Conservation (phyloP, 92 coral and sea anemone genomes). For the Isaurus tuberculatus region DNA sequence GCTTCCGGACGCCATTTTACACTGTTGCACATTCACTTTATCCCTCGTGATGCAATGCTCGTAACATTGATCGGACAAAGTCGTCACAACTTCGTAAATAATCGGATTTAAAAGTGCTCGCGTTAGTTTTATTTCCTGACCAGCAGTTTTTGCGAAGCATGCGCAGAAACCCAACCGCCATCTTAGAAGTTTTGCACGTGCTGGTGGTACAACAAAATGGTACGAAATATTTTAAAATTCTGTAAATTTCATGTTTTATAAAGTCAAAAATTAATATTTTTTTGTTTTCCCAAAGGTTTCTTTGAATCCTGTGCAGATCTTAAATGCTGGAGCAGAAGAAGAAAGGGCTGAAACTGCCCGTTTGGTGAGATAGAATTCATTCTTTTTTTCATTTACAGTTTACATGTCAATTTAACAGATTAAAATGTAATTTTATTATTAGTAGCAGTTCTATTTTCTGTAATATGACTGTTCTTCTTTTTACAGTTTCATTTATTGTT, state of each 20-base stretch:
- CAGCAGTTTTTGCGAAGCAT: slow-evolving; percentile 42
- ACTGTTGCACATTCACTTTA: slow-evolving; percentile 42
- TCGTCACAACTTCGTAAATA: slow-evolving; percentile 34
- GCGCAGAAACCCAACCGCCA: slow-evolving; percentile 71
- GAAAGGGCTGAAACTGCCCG: slow-evolving; percentile 98
- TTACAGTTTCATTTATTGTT: background rate
- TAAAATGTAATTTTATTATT: background rate
- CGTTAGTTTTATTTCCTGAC: background rate
- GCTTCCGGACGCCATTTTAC: slow-evolving; percentile 80
- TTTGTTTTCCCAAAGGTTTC: slow-evolving; percentile 77
- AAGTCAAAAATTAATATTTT: background rate
- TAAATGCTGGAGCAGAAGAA: slow-evolving; percentile 96
- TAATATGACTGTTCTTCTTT: background rate
- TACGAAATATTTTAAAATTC: slow-evolving; percentile 25
- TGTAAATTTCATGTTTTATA: background rate
- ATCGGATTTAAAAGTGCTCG: background rate
- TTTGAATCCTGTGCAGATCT: slow-evolving; percentile 95
- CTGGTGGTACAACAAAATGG: slow-evolving; percentile 75
- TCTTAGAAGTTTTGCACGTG: slow-evolving; percentile 79
- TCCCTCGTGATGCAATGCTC: slow-evolving; percentile 89
- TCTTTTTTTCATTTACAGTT: slow-evolving; percentile 16
- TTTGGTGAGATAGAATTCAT: slow-evolving; percentile 70
- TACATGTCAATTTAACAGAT: background rate
- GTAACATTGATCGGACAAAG: slow-evolving; percentile 3
- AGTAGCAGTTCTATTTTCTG: background rate